Percentiles rank a stretch among this genome's conserved stretches.
Evolutionary conservation across 2,113 vertebrate genomes (phyloP).

Genomic region (Thamnaconus septentrionalis): DNA sequence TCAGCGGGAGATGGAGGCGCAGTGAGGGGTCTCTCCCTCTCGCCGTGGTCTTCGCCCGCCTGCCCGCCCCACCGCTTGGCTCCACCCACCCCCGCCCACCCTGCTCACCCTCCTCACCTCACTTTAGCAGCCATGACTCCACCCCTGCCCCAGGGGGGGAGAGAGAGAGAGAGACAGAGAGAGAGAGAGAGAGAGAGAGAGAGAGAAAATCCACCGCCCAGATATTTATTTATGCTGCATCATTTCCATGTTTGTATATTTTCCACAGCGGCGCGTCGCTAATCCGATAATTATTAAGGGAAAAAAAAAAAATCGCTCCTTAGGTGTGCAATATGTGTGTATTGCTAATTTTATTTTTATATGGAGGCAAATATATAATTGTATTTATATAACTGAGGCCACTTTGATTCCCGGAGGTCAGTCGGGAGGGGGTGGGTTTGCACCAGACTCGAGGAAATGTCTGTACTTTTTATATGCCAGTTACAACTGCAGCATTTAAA

Average conservation of each 20-base stretch:
- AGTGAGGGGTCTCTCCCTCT: conserved; percentile 58
- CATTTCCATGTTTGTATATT: conserved; percentile 67
- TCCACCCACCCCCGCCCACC: background rate
- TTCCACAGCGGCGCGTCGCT: conserved; percentile 44
- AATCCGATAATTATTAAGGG: conserved; percentile 11
- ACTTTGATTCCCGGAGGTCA: conserved; percentile 54
- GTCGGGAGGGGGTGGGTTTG: conserved; percentile 45
- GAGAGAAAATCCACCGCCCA: conserved; percentile 19
- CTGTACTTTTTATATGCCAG: conserved; percentile 60
- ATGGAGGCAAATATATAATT: conserved; percentile 66
- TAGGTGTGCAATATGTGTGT: conserved; percentile 68
- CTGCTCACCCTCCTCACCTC: conserved; percentile 4
- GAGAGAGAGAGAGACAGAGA: conserved; percentile 40
- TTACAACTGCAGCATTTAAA: conserved; percentile 35
- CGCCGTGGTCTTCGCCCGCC: conserved; percentile 36
- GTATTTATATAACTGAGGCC: conserved; percentile 68
- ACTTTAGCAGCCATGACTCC: conserved; percentile 70
- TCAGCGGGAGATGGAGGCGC: conserved; percentile 77
- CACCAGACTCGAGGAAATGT: conserved; percentile 42
- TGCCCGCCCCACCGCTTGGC: conserved; percentile 1
- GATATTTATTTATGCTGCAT: conserved; percentile 69
- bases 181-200: conserved; percentile 32
- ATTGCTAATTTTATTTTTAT: conserved; percentile 74
- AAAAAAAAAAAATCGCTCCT: conserved; percentile 37
- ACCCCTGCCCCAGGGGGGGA: conserved; percentile 32